These are phyloP conservation scores for Anguilla anguilla DNA, from an alignment of 2,797 vertebrate genomes.

Conservation along the genomic window DNA sequence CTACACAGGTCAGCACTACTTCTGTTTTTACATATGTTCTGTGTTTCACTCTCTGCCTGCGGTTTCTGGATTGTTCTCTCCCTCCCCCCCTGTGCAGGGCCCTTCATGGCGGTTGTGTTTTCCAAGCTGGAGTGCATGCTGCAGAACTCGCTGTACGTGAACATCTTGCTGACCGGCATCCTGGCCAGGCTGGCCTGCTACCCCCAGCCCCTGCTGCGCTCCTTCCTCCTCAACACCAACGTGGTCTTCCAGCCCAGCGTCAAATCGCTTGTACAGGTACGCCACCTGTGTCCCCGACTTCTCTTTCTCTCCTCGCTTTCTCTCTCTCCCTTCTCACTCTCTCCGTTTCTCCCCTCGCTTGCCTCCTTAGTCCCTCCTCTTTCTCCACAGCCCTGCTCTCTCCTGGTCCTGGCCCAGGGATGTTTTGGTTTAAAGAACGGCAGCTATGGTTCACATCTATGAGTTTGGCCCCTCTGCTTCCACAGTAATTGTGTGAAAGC, in stretches of 20 bases:
- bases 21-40: not conserved
- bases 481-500: too few species aligned
- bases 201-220: conserved; percentile 94
- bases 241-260: conserved; percentile 99
- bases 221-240: conserved; percentile 98
- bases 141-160: conserved; percentile 95
- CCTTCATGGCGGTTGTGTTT: conserved; percentile 88
- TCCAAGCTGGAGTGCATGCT: conserved; percentile 96
- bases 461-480: too few species aligned
- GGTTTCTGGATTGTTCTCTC: conserved; percentile 2
- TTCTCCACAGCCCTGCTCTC: not conserved
- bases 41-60: not conserved
- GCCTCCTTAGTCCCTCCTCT: not conserved
- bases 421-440: too few species aligned
- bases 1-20: conserved; percentile 80
- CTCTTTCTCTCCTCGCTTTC: not conserved
- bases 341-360: not conserved
- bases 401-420: not conserved
- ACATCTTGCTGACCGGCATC: conserved; percentile 93
- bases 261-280: conserved; percentile 79
- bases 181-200: conserved; percentile 92
- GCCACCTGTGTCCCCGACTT: not conserved
- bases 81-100: conserved; percentile 70
- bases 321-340: too few species aligned
- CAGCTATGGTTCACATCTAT: too few species aligned